These are phyloP conservation scores for Timema podura DNA, from an alignment of 2,888 invertebrate species.

Conservation along the genomic window DNA sequence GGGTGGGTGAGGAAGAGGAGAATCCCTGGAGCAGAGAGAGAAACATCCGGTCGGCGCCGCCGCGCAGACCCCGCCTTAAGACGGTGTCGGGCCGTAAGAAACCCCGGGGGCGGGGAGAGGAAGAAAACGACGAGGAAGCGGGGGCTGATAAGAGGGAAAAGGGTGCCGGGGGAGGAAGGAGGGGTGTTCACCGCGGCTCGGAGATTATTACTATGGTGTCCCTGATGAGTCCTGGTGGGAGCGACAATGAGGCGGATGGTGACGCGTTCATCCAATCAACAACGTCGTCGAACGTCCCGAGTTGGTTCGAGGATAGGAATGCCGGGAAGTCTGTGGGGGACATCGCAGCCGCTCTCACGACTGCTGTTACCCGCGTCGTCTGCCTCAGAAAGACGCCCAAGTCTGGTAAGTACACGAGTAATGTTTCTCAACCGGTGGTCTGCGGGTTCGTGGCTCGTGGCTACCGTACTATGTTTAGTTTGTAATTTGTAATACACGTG, in stretches of 20 bases:
- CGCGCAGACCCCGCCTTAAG: conserved; percentile 19
- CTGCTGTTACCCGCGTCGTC: conserved; percentile 14
- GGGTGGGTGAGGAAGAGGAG: neutral
- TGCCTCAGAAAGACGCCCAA: conserved; percentile 25
- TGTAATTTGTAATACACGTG: too few relatives aligned
- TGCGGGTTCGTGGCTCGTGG: too few relatives aligned
- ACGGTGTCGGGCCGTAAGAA: conserved; percentile 17
- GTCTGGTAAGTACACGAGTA: conserved; percentile 18
- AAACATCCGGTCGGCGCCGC: conserved; percentile 23
- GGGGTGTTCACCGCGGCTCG: conserved; percentile 36
- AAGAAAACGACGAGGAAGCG: conserved; percentile 29
- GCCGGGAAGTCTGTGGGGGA: conserved; percentile 27
- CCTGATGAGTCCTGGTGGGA: conserved; percentile 60
- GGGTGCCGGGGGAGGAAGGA: conserved; percentile 33
- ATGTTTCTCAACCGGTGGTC: too few relatives aligned
- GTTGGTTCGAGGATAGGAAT: conserved; percentile 19
- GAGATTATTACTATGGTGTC: conserved; percentile 64
- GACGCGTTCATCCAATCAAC: neutral
- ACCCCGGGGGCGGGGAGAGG: conserved; percentile 27
- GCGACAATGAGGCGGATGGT: conserved; percentile 52
- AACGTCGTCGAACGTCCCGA: neutral
- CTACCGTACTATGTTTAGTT: too few relatives aligned
- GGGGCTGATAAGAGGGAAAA: conserved; percentile 26
- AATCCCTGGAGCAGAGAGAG: conserved; percentile 12
- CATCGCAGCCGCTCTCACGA: neutral